Percentiles rank a stretch among this genome's conserved stretches.
These are phyloP conservation scores for Gonatopus flavifemur DNA, from an alignment of 1,140 invertebrate genomes.

Conservation along the genomic window DNA sequence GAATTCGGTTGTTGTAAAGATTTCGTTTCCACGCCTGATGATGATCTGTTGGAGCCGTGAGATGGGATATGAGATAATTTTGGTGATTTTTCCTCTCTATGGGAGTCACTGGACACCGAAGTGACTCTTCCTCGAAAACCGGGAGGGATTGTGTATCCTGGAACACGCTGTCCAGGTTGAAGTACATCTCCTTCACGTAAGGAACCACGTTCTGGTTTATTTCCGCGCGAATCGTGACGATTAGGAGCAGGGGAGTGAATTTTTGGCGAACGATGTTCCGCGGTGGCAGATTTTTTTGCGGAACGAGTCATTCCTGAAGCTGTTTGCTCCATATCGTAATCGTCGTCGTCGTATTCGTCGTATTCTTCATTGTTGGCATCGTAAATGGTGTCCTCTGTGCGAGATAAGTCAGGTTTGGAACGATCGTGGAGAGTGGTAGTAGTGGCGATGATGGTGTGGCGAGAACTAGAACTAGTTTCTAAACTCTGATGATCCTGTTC, in stretches of 20 bases:
- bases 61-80: too few species aligned
- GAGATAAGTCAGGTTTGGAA: slow-evolving; percentile 6
- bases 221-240: slow-evolving; percentile 43
- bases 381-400: slow-evolving; percentile 24
- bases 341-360: slow-evolving; percentile 49
- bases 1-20: slow-evolving; percentile 27
- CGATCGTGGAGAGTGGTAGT: slow-evolving; percentile 7
- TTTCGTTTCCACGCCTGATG: too few species aligned
- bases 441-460: slow-evolving; percentile 25
- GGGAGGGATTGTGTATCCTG: slow-evolving; percentile 66
- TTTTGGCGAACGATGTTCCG: slow-evolving; percentile 35
- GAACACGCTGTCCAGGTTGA: slow-evolving; percentile 64
- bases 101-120: slow-evolving; percentile 59
- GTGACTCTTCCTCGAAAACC: slow-evolving; percentile 69
- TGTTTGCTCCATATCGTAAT: too few species aligned
- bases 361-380: slow-evolving; percentile 38
- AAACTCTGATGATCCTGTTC: slow-evolving; percentile 61
- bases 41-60: too few species aligned
- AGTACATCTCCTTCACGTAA: slow-evolving; percentile 57
- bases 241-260: slow-evolving; percentile 30
- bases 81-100: slow-evolving; percentile 24
- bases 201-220: slow-evolving; percentile 37
- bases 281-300: background rate
- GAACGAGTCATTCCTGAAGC: background rate
- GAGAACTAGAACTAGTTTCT: slow-evolving; percentile 37